Conservation (phyloP, 2,797 vertebrate species). For the Neosalanx taihuensis region DNA sequence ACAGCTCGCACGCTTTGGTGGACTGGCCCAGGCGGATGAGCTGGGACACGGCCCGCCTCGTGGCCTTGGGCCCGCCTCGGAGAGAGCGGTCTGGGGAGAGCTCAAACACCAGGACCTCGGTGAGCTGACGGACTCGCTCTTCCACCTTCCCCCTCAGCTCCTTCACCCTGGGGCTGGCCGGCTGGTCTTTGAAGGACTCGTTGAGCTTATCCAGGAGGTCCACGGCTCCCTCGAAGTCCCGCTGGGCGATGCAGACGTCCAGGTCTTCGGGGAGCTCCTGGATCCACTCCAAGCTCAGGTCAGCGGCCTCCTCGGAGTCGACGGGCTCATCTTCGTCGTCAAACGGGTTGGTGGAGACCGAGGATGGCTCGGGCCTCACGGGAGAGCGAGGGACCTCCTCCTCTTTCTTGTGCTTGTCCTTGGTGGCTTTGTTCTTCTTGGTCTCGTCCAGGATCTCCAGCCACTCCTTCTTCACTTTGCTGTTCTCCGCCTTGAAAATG, state of each 20-base stretch:
- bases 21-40: slow-evolving; percentile 94
- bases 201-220: slow-evolving; percentile 93
- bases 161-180: slow-evolving; percentile 79
- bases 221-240: slow-evolving; percentile 96
- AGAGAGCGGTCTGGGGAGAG: slow-evolving; percentile 91
- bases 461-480: slow-evolving; percentile 98
- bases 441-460: slow-evolving; percentile 94
- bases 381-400: slow-evolving; percentile 76
- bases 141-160: slow-evolving; percentile 87
- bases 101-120: slow-evolving; percentile 93
- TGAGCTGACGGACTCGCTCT: slow-evolving; percentile 88
- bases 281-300: slow-evolving; percentile 91
- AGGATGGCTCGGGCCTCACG: slow-evolving; percentile 58
- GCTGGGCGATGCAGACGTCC: slow-evolving; percentile 96
- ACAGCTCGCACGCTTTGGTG: slow-evolving; percentile 95
- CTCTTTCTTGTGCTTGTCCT: slow-evolving; percentile 83
- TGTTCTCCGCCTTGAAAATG: slow-evolving; percentile 96
- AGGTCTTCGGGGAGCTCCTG: slow-evolving; percentile 95
- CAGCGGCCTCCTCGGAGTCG: slow-evolving; percentile 74
- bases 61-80: slow-evolving; percentile 90
- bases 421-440: slow-evolving; percentile 87
- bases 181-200: slow-evolving; percentile 85
- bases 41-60: slow-evolving; percentile 90
- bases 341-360: slow-evolving; percentile 81
- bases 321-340: slow-evolving; percentile 65